A percentile compares a stretch with the other conserved stretches of the same genome.
Conservation (phyloP, 37 sponge, comb jelly and placozoan species). For the Cliona cf. orientalis region DNA sequence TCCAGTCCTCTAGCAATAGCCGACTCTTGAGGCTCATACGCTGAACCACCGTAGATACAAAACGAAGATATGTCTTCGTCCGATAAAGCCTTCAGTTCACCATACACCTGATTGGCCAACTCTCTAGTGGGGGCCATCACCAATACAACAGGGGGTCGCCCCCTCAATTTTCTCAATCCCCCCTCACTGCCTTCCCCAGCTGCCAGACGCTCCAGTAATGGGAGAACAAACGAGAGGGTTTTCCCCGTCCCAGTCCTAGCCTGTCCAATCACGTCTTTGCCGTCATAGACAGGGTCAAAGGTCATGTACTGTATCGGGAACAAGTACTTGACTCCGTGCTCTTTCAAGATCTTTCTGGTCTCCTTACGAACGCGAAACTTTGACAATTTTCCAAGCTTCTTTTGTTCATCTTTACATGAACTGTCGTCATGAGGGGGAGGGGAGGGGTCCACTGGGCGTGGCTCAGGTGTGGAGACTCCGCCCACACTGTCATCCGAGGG, state of each 20-base stretch:
- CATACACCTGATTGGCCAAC: conserved; percentile 75
- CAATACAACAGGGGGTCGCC: conserved; percentile 75
- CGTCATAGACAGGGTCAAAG: conserved; percentile 89
- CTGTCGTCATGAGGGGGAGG: no score
- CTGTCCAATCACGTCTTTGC: conserved; percentile 92
- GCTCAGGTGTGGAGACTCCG: no score
- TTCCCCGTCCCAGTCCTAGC: conserved; percentile 91
- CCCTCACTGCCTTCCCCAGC: no score
- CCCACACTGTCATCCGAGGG: no score
- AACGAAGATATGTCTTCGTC: conserved; percentile 35
- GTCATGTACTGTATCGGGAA: conserved; percentile 92
- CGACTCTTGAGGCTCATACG: conserved; percentile 86
- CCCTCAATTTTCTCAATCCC: conserved; percentile 6
- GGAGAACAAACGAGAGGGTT: conserved; percentile 91
- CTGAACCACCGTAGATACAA: conserved; percentile 93
- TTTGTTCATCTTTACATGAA: background rate
- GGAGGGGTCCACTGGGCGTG: no score
- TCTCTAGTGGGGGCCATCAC: conserved; percentile 96
- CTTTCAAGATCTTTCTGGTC: conserved; percentile 54
- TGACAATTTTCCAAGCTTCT: conserved; percentile 47
- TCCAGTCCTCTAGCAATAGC: conserved; percentile 84
- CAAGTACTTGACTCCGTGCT: conserved; percentile 70
- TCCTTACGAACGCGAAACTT: conserved; percentile 55
- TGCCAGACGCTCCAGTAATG: conserved; percentile 76
- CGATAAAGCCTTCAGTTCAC: conserved; percentile 42